Base-by-base conservation (phyloP, 2,797 vertebrate species). In the Peromyscus attwateri region DNA sequence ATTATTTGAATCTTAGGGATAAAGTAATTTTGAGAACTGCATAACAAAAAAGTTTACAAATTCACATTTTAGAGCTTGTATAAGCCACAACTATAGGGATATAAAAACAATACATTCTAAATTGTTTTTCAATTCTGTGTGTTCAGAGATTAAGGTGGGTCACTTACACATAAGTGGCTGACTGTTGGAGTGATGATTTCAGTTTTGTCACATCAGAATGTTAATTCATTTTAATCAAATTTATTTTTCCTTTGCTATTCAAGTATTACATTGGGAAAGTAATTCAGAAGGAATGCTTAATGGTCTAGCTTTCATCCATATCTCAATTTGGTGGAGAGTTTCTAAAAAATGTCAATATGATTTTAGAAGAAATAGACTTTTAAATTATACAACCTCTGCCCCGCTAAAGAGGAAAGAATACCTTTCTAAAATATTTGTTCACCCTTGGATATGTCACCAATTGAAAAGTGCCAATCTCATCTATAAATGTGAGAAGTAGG, bases 391-490 rank as follows among this genome's bases (percentile, higher is more conserved):
- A 12, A 37, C 27, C 9, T 94, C 13, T 27, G 27, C 19, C 25
- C 19, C 9, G 3, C 4, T 83, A 91, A 81, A 34, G 37, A 88
- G 64, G n/a, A 80, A 77, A 40, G 13, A 64, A 68, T 70, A 34
- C 3, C n/a, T 91, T 80, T 49, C 81, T 92, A 55, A 96, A 92
- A 40, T 79, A 76, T 84, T 85, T 95, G n/a, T 80, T 95, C 96
- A 94, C 89, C 79, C 40, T 57, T 95, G 73, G 88, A 84, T 75
- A 73, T 95, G 46, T 81, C 84, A 95, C 94, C 83, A 87, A 71
- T 81, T 96, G 75, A 27, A 75, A 95, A 95, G 88, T 93, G 52
- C 91, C 27, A 57, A 40, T 89, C 73, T 98, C 40, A 95, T 97
- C 3, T 3, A 77, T 52, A 96, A 95, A 46, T 17, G 4, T 95